Evolutionary conservation across 2,113 vertebrate genomes (phyloP), one percentile per base, ranked within the genome.

Genomic region (Calypte anna): DNA sequence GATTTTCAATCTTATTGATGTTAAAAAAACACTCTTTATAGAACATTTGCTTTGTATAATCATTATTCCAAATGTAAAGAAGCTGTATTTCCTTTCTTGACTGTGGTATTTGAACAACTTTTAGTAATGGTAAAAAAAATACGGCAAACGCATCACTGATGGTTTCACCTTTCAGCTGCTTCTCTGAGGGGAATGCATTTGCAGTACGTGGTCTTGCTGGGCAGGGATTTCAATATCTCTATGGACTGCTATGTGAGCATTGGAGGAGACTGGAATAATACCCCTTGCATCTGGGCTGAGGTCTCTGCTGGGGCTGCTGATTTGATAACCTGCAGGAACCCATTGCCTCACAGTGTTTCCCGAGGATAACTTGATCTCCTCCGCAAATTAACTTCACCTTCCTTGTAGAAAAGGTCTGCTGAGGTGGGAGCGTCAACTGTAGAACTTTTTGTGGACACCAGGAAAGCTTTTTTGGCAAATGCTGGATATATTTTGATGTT

Each of bases 61-160:
- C 20, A 9, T 89, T 78, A 68, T 46, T 12, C 9, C 17, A 66
- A 14, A 16, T 68, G 73, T 81, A 33, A 70, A 38, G 43, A 86
- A n/a, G 7, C 24, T 63, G 5, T 66, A 17, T 67, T 67, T 87
- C 21, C 24, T 72, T 77, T 91, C n/a, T 64, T 54, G 43, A 53
- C 16, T 72, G 43, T 6, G 16, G 43, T 6, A 72, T 76, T 81
- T 43, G 31, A 81, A 36, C 15, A 57, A 4, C 8, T 64, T 84
- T 50, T 40, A 59, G 20, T 53, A 40, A 44, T 9, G 21, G 4
- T 73, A 57, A 22, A 76, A 79, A 61, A 17, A 64, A 22, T 27
- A 16, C 0, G 3, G 46, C 14, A 67, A 44, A 23, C 12, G 21
- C 15, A 12, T 73, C 44, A 48, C 16, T 19, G 76, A 4, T 0